Conservation (phyloP, 2,797 vertebrate genomes). For the Oryzias dopingdopingensis region DNA sequence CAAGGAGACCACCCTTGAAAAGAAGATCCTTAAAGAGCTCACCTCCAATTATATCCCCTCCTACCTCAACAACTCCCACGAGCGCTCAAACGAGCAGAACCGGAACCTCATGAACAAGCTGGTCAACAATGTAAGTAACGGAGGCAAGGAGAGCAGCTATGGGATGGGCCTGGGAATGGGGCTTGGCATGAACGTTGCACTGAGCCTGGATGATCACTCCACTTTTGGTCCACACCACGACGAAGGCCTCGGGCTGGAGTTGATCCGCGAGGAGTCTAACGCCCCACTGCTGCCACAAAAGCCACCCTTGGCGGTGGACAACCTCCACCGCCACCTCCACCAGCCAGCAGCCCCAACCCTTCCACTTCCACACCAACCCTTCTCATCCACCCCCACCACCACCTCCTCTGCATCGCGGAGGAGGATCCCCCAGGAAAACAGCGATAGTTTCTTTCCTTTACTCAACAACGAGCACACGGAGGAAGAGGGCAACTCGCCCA, state of each 20-base stretch:
- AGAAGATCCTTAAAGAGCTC: slow-evolving; percentile 98
- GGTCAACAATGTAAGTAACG: slow-evolving; percentile 89
- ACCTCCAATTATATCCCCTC: slow-evolving; percentile 97
- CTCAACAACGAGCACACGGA: slow-evolving; percentile 91
- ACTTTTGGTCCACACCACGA: slow-evolving; percentile 87
- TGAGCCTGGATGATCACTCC: slow-evolving; percentile 71
- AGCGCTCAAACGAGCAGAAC: slow-evolving; percentile 90
- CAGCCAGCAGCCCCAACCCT: slow-evolving; percentile 69
- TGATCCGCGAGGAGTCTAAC: slow-evolving; percentile 92
- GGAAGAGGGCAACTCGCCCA: slow-evolving; percentile 83
- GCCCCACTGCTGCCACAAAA: slow-evolving; percentile 88
- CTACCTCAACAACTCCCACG: slow-evolving; percentile 94
- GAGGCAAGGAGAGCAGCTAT: slow-evolving; percentile 86
- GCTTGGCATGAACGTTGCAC: slow-evolving; percentile 64
- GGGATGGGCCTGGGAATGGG: slow-evolving; percentile 82
- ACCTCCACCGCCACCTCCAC: slow-evolving; percentile 84
- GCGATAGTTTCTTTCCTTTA: slow-evolving; percentile 95
- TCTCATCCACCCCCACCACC: slow-evolving; percentile 76
- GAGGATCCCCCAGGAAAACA: slow-evolving; percentile 94
- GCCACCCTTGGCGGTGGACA: slow-evolving; percentile 74
- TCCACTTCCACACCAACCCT: slow-evolving; percentile 74
- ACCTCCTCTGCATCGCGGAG: slow-evolving; percentile 79
- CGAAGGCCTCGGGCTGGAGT: slow-evolving; percentile 89
- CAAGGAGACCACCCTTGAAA: slow-evolving; percentile 95
- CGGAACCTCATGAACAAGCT: slow-evolving; percentile 97